phyloP scores from a whole-genome alignment of 2,797 vertebrate species.

The Enteromius afrohamiltoni region DNA sequence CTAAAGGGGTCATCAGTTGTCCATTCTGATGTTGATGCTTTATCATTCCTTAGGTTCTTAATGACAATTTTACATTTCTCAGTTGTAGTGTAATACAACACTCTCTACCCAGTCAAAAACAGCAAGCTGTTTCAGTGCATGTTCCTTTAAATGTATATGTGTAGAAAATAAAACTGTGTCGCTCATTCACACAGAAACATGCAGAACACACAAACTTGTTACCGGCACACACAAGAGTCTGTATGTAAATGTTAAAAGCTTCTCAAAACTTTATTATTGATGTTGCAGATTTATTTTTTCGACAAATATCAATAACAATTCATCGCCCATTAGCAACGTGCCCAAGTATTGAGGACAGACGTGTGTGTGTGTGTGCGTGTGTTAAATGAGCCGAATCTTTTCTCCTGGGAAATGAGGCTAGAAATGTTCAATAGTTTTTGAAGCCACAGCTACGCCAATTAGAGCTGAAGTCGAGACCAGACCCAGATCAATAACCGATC shows the following conservation, averaged over 20 bases:
- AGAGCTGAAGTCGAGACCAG: neutral
- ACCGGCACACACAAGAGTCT: neutral
- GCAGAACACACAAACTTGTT: neutral
- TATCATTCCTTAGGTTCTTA: no score
- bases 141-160: neutral
- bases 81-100: no score
- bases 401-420: slow-evolving; percentile 10
- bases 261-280: neutral
- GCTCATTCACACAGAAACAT: neutral
- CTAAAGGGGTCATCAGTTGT: neutral
- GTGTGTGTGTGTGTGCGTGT: neutral
- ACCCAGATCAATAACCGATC: neutral
- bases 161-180: neutral
- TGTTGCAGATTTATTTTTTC: neutral
- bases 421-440: slow-evolving; percentile 1
- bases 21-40: no score
- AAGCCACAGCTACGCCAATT: neutral
- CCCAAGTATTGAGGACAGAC: neutral
- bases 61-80: no score
- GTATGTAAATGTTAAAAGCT: neutral
- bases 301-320: neutral
- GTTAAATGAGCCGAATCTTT: neutral
- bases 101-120: no score
- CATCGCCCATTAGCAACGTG: neutral
- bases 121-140: no score